Evolutionary conservation across 2,888 invertebrate species (phyloP), one percentile per base, ranked within the genome.

Genomic region (Ashinkailepas kermadecensis): DNA sequence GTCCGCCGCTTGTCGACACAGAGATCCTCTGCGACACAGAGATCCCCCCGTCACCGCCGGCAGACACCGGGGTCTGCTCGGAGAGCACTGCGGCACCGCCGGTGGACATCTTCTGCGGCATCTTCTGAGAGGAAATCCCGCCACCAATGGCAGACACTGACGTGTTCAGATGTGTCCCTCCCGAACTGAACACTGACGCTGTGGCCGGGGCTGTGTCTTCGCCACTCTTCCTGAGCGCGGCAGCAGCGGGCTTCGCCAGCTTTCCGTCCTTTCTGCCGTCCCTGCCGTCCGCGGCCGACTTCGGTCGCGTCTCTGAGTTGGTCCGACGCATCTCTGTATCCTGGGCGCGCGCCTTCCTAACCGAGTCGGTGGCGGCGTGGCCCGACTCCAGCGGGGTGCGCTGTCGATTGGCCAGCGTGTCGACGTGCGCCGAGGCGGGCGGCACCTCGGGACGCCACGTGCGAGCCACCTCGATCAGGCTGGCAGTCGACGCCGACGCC

Each of bases 391-490:
- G 78, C 23, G 78, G 78, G 23, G 78, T 78, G 12, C 78, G 56
- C 57, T 57, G 58, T 23, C 58, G 57, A 23, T 78, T 78, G 58
- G 78, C 78, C 58, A 78, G 57, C 23, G 78, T 78, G 58, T 58
- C 57, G 57, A 78, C 21, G 23, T 57, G 58, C 13, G n/a, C 23
- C 6, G 57, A 57, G 57, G 23, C 25, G 58, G 57, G 57, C 57
- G 78, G 78, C 4, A 11, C n/a, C 78, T 58, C 57, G 12, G 58
- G 78, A n/a, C 57, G 57, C 57, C 57, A 57, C 23, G 78, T 78
- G 15, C 78, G 78, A 6, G 58, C 58, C 78, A 78, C 58, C 57
- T 78, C 78, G 23, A 78, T 58, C 57, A 23, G 13, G 9, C 23
- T 7, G n/a, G 9, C 78, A 2, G 78, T 6, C 12, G n/a, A n/a